Base-by-base conservation (phyloP, 2,113 vertebrate genomes). In the Chloropsis cyanopogon region DNA sequence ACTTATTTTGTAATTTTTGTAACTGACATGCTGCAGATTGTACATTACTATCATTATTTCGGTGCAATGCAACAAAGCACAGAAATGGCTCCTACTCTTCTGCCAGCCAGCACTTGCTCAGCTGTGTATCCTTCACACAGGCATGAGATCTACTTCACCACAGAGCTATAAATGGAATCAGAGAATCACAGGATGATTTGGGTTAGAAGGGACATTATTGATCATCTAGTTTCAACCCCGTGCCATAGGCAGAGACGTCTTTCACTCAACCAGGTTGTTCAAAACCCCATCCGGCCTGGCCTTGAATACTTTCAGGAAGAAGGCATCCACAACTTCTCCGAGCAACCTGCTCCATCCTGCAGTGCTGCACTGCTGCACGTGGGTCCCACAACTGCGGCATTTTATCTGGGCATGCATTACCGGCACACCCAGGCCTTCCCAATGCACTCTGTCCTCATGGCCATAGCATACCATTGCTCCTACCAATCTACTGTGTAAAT, bases 281-380 rank as follows among this genome's bases (percentile, higher is more conserved):
- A 39, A 57, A 78, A 57, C 11, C 19, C 26, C 26, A 29, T 39
- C 42, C 33, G 70, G 7, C 41, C 35, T 35, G 21, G 21, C 31
- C 42, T 44, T 37, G 33, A 39, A 12, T 35, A 64, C 23, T 57
- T 24, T 28, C 35, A 63, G 41, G 35, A 41, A 69, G 33, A 53
- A 14, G 12, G 14, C 47, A 83, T 54, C 41, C 25, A 76, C 63
- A 49, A 6, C 8, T 60, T 69, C 70, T 47, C 35, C 61, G 61
- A 35, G 54, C 39, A 82, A 1, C 10, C n/a, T 22, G 54, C 25
- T 47, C 29, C 53, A 47, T 24, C 50, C 31, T 5, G 20, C 72
- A 57, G 68, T 5, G 5, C 85, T 23, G 35, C 0, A 1, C 53
- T n/a, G 61, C n/a, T 66, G 17, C 1, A 0, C 0, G 1, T 17